Evolutionary conservation across 2,113 vertebrate species (phyloP).

Genomic region (Bufo bufo): DNA sequence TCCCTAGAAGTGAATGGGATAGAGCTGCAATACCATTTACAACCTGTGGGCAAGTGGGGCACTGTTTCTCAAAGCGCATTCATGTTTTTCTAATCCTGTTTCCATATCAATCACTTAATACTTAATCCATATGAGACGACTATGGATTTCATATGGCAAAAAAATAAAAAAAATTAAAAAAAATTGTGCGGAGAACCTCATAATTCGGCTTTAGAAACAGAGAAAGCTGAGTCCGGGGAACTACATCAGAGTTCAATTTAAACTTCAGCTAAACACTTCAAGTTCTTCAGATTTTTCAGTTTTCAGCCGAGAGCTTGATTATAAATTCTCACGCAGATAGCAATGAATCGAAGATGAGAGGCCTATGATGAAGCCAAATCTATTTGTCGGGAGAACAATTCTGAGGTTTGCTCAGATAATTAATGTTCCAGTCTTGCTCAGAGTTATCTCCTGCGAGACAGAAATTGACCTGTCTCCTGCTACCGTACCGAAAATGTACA

Average conservation of each 20-base stretch:
- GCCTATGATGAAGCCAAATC: slow-evolving; percentile 32
- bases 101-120: background rate
- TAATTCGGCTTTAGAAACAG: background rate
- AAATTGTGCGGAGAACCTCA: no score
- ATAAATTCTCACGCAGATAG: background rate
- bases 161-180: no score
- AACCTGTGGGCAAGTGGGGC: background rate
- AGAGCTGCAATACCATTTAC: background rate
- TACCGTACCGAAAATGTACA: slow-evolving; percentile 36
- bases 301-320: slow-evolving; percentile 2
- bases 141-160: background rate
- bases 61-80: background rate
- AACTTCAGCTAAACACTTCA: slow-evolving; percentile 14
- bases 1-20: no score
- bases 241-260: no score
- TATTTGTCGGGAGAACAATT: slow-evolving; percentile 51
- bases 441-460: slow-evolving; percentile 52
- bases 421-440: slow-evolving; percentile 45
- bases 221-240: background rate
- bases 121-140: background rate
- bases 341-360: slow-evolving; percentile 33
- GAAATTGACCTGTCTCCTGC: slow-evolving; percentile 52
- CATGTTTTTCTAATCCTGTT: no score
- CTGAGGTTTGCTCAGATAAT: slow-evolving; percentile 45
- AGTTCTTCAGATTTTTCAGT: background rate